These are phyloP conservation scores for Centruroides vittatus DNA, from an alignment of 1,140 invertebrate genomes.

Conservation along the genomic window DNA sequence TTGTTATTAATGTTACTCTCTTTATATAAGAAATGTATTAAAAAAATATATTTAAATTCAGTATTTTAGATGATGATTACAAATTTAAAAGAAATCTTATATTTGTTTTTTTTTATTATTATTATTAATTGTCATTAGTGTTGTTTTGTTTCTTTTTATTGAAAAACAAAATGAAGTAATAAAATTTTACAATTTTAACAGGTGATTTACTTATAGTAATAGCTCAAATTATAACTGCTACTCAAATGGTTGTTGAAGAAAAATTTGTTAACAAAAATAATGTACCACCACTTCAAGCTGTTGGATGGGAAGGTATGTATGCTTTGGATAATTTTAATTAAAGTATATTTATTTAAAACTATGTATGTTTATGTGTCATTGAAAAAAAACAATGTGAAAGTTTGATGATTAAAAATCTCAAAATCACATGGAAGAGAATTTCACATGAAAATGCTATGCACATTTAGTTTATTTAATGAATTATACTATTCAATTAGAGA, in stretches of 20 bases:
- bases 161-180: too few relatives aligned
- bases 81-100: too few relatives aligned
- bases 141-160: too few relatives aligned
- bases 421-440: too few relatives aligned
- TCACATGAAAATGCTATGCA: too few relatives aligned
- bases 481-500: too few relatives aligned
- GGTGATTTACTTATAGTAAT: conserved; percentile 84
- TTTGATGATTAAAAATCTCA: neutral
- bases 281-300: conserved; percentile 61
- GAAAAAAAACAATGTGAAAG: neutral
- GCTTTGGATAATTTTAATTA: neutral
- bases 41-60: too few relatives aligned
- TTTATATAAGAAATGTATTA: too few relatives aligned
- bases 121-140: neutral
- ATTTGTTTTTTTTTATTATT: neutral
- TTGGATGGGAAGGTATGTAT: conserved; percentile 73
- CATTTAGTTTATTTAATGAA: too few relatives aligned
- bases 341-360: too few relatives aligned
- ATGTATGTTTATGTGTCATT: neutral
- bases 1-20: too few relatives aligned
- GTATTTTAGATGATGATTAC: too few relatives aligned
- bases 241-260: conserved; percentile 90
- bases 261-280: conserved; percentile 68
- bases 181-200: conserved; percentile 12
- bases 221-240: conserved; percentile 76